A percentile compares a stretch with the other conserved stretches of the same genome.
Conservation (phyloP, 2,888 invertebrate species). For the Miltochrista miniata region DNA sequence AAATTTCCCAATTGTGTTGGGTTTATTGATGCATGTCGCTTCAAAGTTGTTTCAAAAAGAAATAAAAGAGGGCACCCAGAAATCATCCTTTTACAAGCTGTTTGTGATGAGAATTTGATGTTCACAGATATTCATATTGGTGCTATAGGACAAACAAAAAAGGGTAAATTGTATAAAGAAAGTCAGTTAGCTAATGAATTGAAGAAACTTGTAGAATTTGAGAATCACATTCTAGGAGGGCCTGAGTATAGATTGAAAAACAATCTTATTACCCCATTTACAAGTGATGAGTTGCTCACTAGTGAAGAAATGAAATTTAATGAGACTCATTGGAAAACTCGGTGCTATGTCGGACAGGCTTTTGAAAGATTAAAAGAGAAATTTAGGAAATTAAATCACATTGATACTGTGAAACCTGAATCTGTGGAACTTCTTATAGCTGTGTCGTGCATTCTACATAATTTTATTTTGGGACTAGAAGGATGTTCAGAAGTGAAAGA, state of each 20-base stretch:
- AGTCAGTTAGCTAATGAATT: conserved; percentile 61
- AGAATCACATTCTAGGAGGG: conserved; percentile 73
- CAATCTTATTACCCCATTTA: conserved; percentile 71
- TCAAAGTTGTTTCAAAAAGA: conserved; percentile 63
- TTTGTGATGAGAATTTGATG: conserved; percentile 71
- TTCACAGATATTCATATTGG: conserved; percentile 71
- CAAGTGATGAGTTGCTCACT: conserved; percentile 67
- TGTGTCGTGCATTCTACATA: conserved; percentile 72
- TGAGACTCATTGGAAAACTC: conserved; percentile 69
- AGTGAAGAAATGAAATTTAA: conserved; percentile 78
- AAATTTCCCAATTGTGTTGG: conserved; percentile 77
- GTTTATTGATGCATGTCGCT: conserved; percentile 69
- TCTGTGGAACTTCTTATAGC: conserved; percentile 57
- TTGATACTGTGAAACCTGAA: conserved; percentile 61
- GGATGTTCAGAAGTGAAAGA: conserved; percentile 64
- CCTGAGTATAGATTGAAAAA: conserved; percentile 66
- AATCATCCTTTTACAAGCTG: conserved; percentile 68
- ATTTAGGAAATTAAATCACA: conserved; percentile 66
- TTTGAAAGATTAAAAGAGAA: conserved; percentile 69
- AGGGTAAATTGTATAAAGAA: conserved; percentile 66
- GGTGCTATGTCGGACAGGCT: conserved; percentile 66
- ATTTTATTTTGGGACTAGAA: conserved; percentile 72
- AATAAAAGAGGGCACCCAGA: conserved; percentile 54
- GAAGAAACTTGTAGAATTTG: conserved; percentile 67
- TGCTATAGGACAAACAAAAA: conserved; percentile 60